A percentile compares a stretch with the other conserved stretches of the same genome.
phyloP scores from a whole-genome alignment of 2,113 vertebrate genomes.

The Coregonus clupeaformis region DNA sequence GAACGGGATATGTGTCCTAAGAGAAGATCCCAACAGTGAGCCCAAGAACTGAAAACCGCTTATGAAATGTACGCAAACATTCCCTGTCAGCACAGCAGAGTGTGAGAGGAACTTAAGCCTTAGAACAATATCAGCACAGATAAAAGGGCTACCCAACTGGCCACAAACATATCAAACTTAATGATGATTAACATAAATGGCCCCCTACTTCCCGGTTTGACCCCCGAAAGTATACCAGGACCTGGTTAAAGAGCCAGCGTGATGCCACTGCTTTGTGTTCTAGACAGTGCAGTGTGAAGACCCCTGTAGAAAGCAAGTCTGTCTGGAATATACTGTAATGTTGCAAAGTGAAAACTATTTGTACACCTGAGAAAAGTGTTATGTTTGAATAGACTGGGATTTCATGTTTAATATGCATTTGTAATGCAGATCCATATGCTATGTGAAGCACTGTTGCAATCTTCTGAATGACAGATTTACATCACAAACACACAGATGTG shows the following conservation, averaged over 20 bases:
- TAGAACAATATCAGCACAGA: conserved; percentile 13
- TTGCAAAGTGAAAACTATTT: too few species aligned
- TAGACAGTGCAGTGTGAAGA: too few species aligned
- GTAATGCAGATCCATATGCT: too few species aligned
- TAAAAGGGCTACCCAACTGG: conserved; percentile 9
- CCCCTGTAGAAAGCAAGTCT: too few species aligned
- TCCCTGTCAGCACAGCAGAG: conserved; percentile 22
- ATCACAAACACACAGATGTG: too few species aligned
- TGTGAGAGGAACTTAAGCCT: conserved; percentile 33
- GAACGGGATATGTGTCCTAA: too few species aligned
- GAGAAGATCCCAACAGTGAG: conserved; percentile 4
- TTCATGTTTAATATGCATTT: too few species aligned
- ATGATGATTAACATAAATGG: conserved; percentile 3
- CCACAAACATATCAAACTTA: conserved; percentile 1
- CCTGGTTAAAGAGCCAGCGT: conserved; percentile 1
- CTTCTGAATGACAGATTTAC: too few species aligned
- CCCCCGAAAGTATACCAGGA: conserved; percentile 8
- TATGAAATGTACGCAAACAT: neutral
- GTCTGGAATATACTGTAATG: too few species aligned
- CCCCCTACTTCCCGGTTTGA: conserved; percentile 8
- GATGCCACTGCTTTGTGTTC: neutral
- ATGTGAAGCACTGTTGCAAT: too few species aligned
- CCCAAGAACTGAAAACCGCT: conserved; percentile 32
- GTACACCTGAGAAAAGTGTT: too few species aligned
- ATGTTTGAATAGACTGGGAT: too few species aligned